Percentiles rank a stretch among this genome's conserved stretches.
These are phyloP conservation scores for Amyelois transitella DNA, from an alignment of 1,140 invertebrate species.

Conservation along the genomic window DNA sequence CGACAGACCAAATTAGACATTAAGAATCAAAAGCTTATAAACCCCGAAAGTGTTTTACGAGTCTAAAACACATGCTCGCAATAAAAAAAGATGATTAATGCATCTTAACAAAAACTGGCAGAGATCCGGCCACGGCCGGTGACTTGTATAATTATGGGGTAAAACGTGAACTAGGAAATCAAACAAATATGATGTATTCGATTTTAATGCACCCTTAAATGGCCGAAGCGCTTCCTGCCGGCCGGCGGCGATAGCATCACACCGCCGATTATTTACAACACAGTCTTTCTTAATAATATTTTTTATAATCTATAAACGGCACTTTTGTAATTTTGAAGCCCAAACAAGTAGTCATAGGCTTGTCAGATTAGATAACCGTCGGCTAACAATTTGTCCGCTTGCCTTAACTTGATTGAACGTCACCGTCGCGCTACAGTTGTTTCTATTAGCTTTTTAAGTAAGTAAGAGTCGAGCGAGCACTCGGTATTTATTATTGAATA, in stretches of 20 bases:
- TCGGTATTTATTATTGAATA: conserved; percentile 37
- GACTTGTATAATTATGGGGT: conserved; percentile 72
- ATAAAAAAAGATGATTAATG: conserved; percentile 70
- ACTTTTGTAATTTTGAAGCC: conserved; percentile 56
- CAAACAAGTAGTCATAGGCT: conserved; percentile 52
- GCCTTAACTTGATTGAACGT: conserved; percentile 31
- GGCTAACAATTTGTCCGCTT: conserved; percentile 40
- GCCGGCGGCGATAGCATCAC: conserved; percentile 60
- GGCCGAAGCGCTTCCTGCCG: conserved; percentile 67
- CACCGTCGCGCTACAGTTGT: conserved; percentile 22
- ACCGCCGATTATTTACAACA: conserved; percentile 56
- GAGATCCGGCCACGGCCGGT: conserved; percentile 63
- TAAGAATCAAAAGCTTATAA: conserved; percentile 57
- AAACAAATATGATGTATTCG: conserved; percentile 75
- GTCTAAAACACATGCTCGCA: conserved; percentile 58
- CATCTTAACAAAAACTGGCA: conserved; percentile 55
- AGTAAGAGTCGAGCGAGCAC: conserved; percentile 15
- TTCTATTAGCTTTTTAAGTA: conserved; percentile 25
- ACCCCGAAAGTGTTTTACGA: conserved; percentile 61
- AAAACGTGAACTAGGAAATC: conserved; percentile 72
- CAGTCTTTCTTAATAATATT: conserved; percentile 51
- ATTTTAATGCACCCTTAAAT: conserved; percentile 75
- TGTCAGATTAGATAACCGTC: conserved; percentile 57
- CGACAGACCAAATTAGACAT: conserved; percentile 55
- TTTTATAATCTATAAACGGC: conserved; percentile 57